Conservation (phyloP, 2,797 vertebrate genomes). For the Lemur catta region DNA sequence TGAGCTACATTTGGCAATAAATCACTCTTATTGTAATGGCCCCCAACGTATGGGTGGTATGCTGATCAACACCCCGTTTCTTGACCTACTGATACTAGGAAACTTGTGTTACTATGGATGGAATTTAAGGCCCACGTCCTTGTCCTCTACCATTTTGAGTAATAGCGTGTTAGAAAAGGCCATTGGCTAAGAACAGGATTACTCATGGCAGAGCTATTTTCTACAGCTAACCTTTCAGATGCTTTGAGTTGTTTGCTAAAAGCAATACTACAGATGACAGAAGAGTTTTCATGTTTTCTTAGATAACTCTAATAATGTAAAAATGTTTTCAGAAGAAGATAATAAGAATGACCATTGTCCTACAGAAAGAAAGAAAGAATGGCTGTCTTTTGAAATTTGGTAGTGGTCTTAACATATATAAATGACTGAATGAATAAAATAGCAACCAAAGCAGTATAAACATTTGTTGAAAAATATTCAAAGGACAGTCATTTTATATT, state of each 20-base stretch:
- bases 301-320: background rate
- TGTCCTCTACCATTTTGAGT: background rate
- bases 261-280: background rate
- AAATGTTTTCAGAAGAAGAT: background rate
- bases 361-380: background rate
- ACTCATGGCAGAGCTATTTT: background rate
- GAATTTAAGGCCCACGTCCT: background rate
- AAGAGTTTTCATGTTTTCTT: slow-evolving; percentile 40
- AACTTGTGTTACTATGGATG: background rate
- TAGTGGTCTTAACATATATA: background rate
- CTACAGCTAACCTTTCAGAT: background rate
- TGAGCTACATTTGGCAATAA: background rate
- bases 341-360: background rate
- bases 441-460: background rate
- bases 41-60: background rate
- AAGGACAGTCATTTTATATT: background rate
- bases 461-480: background rate
- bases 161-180: background rate
- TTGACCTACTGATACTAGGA: background rate
- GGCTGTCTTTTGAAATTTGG: background rate
- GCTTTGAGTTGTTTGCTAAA: slow-evolving; percentile 27
- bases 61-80: background rate
- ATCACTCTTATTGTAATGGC: background rate
- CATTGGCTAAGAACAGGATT: background rate
- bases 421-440: background rate